Evolutionary conservation across 1,140 invertebrate genomes (phyloP).

Genomic region (Apolygus lucorum): DNA sequence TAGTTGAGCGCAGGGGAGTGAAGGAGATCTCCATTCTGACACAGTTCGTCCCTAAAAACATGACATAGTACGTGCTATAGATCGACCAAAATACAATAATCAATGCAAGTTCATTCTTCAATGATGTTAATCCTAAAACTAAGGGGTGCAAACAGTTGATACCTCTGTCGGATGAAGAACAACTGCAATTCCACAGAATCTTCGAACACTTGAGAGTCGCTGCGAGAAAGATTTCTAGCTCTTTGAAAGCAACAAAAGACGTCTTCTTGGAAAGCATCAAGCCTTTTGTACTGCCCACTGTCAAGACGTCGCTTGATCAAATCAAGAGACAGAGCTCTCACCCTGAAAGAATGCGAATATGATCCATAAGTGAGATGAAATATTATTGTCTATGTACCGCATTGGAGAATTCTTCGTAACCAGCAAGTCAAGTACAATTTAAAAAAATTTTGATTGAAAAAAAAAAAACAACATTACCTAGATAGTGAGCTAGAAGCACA

Average conservation of each 20-base stretch:
- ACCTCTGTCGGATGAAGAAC: slow-evolving; percentile 71
- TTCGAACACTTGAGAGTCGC: slow-evolving; percentile 90
- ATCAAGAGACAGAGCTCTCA: slow-evolving; percentile 71
- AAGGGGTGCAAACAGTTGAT: too few species aligned
- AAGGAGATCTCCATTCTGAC: slow-evolving; percentile 66
- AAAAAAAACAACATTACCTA: too few species aligned
- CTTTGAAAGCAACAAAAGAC: slow-evolving; percentile 89
- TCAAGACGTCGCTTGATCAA: slow-evolving; percentile 76
- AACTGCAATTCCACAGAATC: slow-evolving; percentile 90
- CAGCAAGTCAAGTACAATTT: too few species aligned
- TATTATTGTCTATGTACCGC: too few species aligned
- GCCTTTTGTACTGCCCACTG: slow-evolving; percentile 76
- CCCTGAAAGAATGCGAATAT: too few species aligned
- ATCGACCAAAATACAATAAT: too few species aligned
- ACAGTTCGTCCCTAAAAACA: slow-evolving; percentile 50
- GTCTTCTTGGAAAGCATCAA: slow-evolving; percentile 95
- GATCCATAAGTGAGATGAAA: background rate
- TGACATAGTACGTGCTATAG: too few species aligned
- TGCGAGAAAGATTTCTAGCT: slow-evolving; percentile 73
- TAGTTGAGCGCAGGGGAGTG: slow-evolving; percentile 80
- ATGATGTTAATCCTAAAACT: too few species aligned
- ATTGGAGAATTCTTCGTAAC: too few species aligned
- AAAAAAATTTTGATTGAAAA: too few species aligned
- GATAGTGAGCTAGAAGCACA: too few species aligned
- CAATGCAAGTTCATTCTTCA: too few species aligned